phyloP scores from a whole-genome alignment of 2,113 vertebrate genomes.

The Cebus imitator region DNA sequence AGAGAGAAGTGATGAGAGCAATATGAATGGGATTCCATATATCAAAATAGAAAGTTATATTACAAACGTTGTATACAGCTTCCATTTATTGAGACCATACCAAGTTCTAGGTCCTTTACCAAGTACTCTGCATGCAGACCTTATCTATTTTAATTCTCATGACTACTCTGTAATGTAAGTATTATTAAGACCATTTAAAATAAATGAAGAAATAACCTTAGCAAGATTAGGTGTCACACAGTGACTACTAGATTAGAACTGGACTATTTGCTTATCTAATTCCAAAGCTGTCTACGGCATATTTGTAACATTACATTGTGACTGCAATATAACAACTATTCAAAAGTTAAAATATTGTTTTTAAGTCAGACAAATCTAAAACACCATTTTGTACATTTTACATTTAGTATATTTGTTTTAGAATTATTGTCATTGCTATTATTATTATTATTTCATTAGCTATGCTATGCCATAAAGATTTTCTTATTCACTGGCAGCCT shows the following conservation, averaged over 20 bases:
- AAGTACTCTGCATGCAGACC: not conserved
- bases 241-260: not conserved
- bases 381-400: not conserved
- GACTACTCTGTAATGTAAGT: not conserved
- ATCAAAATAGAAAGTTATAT: not conserved
- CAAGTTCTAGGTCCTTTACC: not conserved
- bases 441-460: constrained; percentile 13
- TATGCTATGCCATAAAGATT: not conserved
- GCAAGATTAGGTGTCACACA: not conserved
- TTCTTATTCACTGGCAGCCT: constrained; percentile 33
- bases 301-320: not conserved
- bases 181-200: constrained; percentile 7
- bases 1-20: not conserved
- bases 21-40: not conserved
- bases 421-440: not conserved
- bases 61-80: not conserved
- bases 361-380: not conserved
- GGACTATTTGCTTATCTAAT: not conserved
- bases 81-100: not conserved
- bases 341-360: not conserved
- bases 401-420: not conserved
- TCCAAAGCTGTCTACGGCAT: not conserved
- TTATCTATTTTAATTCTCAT: not conserved
- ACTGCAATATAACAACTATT: not conserved
- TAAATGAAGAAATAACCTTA: not conserved